Evolutionary conservation across 2,888 invertebrate species (phyloP).

Genomic region (Cordilura impudica): DNA sequence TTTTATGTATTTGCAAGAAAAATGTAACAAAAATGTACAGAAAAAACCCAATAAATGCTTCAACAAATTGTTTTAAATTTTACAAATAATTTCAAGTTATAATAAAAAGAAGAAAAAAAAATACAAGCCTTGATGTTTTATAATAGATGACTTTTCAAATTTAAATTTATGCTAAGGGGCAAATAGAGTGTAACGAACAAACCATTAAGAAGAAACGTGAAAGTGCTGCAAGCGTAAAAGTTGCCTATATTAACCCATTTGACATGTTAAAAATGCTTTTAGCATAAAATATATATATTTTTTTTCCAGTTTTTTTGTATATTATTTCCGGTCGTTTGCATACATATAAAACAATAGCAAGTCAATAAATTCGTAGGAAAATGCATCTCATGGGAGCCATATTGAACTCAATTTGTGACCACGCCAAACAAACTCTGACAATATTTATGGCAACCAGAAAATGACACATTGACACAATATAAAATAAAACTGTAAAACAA

Average conservation of each 20-base stretch:
- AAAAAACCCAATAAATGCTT: neutral
- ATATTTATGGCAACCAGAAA: constrained; percentile 63
- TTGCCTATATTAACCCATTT: constrained; percentile 54
- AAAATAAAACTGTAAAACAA: constrained; percentile 43
- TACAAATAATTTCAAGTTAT: constrained; percentile 19
- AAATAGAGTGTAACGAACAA: constrained; percentile 10
- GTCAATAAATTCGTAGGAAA: constrained; percentile 61
- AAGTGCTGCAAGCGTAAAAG: constrained; percentile 49
- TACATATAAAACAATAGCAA: constrained; percentile 62
- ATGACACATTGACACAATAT: constrained; percentile 63
- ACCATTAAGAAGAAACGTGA: constrained; percentile 40
- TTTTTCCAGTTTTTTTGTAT: constrained; percentile 11
- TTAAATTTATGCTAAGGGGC: neutral
- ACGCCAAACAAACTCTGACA: constrained; percentile 58
- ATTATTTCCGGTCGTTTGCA: constrained; percentile 48
- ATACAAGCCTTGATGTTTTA: constrained; percentile 17
- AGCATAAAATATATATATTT: constrained; percentile 49
- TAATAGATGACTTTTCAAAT: neutral
- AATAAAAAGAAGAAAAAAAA: neutral
- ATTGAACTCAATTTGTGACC: constrained; percentile 63
- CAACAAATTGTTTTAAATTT: neutral
- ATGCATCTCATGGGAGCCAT: constrained; percentile 63
- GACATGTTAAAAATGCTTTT: constrained; percentile 62
- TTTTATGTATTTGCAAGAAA: constrained; percentile 9
- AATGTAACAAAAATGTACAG: neutral